A percentile compares a stretch with the other conserved stretches of the same genome.
Evolutionary conservation across 2,888 invertebrate genomes (phyloP).

Genomic region (Margaritifera margaritifera): DNA sequence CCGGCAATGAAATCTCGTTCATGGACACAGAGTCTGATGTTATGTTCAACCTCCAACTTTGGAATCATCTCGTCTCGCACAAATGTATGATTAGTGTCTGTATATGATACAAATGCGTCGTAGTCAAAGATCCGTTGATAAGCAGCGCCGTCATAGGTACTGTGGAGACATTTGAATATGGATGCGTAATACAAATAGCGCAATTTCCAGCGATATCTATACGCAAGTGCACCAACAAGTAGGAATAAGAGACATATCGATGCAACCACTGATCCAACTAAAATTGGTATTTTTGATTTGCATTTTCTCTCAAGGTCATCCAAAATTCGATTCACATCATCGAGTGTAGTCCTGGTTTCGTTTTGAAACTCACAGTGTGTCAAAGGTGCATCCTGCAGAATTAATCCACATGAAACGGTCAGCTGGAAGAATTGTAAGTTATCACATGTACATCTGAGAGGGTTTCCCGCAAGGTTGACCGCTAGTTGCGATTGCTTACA

Average conservation of each 20-base stretch:
- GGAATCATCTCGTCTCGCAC: background rate
- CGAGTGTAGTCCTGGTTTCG: background rate
- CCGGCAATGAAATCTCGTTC: background rate
- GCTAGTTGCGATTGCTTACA: background rate
- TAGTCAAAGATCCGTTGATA: background rate
- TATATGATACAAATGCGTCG: constrained; percentile 1
- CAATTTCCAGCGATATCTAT: constrained; percentile 5
- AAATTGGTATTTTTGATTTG: background rate
- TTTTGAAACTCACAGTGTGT: too few species aligned
- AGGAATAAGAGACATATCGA: background rate
- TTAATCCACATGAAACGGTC: too few species aligned
- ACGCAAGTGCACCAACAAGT: background rate
- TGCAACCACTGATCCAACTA: background rate
- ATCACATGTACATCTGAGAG: background rate
- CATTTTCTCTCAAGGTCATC: background rate
- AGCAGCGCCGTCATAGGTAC: background rate
- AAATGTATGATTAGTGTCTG: background rate
- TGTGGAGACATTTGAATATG: background rate
- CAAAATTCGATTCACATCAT: background rate
- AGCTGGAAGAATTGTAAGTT: background rate
- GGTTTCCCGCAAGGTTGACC: background rate
- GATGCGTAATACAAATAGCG: background rate
- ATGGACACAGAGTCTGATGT: background rate
- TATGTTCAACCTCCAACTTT: background rate
- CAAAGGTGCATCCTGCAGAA: too few species aligned